A percentile compares a stretch with the other conserved stretches of the same genome.
These are phyloP conservation scores for Peromyscus polionotus DNA, from an alignment of 2,113 vertebrate genomes.

Conservation along the genomic window DNA sequence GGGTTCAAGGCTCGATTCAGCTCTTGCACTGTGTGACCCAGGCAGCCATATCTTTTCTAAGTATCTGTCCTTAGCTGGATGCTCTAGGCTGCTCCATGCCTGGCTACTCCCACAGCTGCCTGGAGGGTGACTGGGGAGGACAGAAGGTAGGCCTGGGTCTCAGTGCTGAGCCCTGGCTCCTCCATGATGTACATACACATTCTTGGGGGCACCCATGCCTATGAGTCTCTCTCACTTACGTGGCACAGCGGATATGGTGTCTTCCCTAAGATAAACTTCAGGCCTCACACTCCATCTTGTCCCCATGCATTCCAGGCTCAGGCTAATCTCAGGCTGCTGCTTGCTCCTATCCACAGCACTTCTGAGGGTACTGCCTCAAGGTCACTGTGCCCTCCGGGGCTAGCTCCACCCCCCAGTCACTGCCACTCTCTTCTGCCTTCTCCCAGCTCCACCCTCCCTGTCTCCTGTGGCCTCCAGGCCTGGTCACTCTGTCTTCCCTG, in stretches of 20 bases:
- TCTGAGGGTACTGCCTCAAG: neutral
- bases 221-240: neutral
- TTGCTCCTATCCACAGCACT: neutral
- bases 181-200: fast-evolving
- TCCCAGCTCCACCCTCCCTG: neutral
- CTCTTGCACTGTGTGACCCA: fast-evolving
- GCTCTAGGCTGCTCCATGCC: no score
- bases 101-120: neutral
- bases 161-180: neutral
- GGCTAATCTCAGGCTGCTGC: neutral
- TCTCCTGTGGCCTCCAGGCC: neutral
- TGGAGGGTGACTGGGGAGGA: neutral
- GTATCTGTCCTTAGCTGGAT: neutral
- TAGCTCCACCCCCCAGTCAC: fast-evolving
- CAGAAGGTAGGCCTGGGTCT: neutral
- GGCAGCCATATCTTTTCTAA: fast-evolving
- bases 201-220: no score
- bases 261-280: no score
- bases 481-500: neutral
- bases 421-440: neutral
- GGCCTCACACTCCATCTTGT: neutral
- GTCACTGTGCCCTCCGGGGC: neutral
- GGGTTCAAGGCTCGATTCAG: fast-evolving
- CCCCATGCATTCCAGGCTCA: neutral
- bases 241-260: no score